Conservation (phyloP, 2,888 invertebrate species). For the Xiphydria camelus region DNA sequence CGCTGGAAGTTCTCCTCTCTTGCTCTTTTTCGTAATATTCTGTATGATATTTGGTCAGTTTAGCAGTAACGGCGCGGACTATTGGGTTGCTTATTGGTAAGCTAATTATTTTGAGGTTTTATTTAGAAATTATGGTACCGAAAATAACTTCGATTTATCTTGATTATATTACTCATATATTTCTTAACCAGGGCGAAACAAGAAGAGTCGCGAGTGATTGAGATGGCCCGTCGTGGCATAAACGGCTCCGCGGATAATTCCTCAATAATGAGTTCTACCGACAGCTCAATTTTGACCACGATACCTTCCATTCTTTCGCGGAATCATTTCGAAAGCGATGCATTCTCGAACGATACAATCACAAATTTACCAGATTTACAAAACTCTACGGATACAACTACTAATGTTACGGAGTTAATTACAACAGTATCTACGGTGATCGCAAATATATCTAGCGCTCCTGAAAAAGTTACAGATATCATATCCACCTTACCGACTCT, state of each 20-base stretch:
- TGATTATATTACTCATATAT: background rate
- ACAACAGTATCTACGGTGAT: no score
- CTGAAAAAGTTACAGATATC: no score
- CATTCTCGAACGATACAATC: background rate
- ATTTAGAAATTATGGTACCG: no score
- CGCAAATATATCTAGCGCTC: no score
- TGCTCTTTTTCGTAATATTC: constrained; percentile 60
- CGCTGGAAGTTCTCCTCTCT: constrained; percentile 71
- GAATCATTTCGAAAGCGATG: background rate
- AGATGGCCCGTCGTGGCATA: no score
- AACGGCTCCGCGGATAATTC: no score
- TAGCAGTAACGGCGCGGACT: constrained; percentile 72
- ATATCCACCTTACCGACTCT: no score
- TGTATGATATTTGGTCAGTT: constrained; percentile 68
- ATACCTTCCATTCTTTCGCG: background rate
- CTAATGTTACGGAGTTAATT: background rate
- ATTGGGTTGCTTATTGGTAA: constrained; percentile 80
- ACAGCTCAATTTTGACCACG: background rate
- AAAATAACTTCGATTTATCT: background rate
- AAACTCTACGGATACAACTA: background rate
- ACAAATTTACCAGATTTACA: background rate
- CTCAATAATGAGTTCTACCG: background rate
- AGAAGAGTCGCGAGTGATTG: constrained; percentile 49
- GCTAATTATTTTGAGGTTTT: constrained; percentile 21
- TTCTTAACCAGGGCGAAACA: constrained; percentile 52